Evolutionary conservation across 2,113 vertebrate genomes (phyloP).

Genomic region (Argyrosomus japonicus): DNA sequence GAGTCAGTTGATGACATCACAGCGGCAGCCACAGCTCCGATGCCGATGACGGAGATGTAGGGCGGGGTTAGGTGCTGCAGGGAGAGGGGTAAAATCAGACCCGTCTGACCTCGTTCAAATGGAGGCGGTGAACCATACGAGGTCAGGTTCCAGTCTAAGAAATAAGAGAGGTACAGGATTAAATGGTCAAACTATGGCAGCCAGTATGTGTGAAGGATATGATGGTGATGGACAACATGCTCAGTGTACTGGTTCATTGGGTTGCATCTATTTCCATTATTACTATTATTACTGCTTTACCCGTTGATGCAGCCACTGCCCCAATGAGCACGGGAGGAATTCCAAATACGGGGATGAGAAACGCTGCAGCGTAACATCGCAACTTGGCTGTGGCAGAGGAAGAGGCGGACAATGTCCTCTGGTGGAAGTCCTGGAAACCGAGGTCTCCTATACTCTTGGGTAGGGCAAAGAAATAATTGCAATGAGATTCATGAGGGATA

Average conservation of each 20-base stretch:
- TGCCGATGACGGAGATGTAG: conserved; percentile 44
- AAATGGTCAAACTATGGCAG: too few relatives aligned
- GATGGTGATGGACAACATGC: too few relatives aligned
- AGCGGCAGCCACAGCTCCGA: conserved; percentile 70
- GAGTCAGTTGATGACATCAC: conserved; percentile 76
- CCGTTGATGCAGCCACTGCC: conserved; percentile 83
- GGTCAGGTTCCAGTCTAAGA: conserved; percentile 65
- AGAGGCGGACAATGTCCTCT: conserved; percentile 81
- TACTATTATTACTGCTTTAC: conserved; percentile 47
- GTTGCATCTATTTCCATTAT: too few relatives aligned
- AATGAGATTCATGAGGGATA: neutral
- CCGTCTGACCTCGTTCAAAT: conserved; percentile 38
- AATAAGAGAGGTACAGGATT: too few relatives aligned
- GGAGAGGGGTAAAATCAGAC: conserved; percentile 60
- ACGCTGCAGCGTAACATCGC: conserved; percentile 77
- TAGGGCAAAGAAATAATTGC: neutral
- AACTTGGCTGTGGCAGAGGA: conserved; percentile 75
- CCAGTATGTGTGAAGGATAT: too few relatives aligned
- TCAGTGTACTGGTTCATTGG: too few relatives aligned
- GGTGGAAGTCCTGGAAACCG: conserved; percentile 84
- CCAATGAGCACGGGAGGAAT: conserved; percentile 83
- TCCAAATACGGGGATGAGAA: conserved; percentile 75
- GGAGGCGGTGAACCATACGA: conserved; percentile 49
- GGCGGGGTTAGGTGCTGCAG: conserved; percentile 52
- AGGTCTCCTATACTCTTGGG: conserved; percentile 80